Base-by-base conservation (phyloP, 2,888 invertebrate genomes). In the Augochlorella aurata region DNA sequence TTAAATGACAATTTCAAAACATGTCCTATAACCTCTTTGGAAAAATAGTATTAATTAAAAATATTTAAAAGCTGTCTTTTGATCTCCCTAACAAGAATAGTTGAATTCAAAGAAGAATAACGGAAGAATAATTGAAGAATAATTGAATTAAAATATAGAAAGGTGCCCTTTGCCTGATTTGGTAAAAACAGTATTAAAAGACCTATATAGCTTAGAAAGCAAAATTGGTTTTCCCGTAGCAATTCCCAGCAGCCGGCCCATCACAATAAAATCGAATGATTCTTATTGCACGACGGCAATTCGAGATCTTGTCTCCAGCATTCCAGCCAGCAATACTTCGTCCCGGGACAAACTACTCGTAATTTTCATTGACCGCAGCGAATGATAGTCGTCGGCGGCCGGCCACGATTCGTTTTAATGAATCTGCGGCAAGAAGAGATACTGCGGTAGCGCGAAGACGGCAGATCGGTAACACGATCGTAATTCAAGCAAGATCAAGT, bases 401-500 rank as follows among this genome's bases (percentile, higher is more conserved):
- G 67, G 58, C 45, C 21, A 75, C 66, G 38, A 49, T 82, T 61
- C 63, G 50, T 67, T 83, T 66, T 49, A 79, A 87, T 81, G 71
- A 79, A 82, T 79, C 67, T 44, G 71, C 72, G 66, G 38, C n/a
- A 66, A 68, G 74, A 79, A 75, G 50, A 49, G 24, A 67, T 12
- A 58, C 54, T 45, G 44, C 12, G 38, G 16, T 50, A 21, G 47
- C 65, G 54, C 21, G 16, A 71, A 47, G 24, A 61, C n/a, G 65
- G 54, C 38, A 50, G 84, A 83, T 87, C 82, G 78, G 85, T 87
- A 87, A 82, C 85, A 82, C 86, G 86, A 89, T 91, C 89, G 87
- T 91, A 91, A 91, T 91, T 91, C 90, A 86, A 89, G 87, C 81
- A 89, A 88, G 90, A 90, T 90, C 91, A 91, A 92, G 90, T 91